Base-by-base conservation (phyloP, 2,888 invertebrate species). In the Crocallis elinguaria region DNA sequence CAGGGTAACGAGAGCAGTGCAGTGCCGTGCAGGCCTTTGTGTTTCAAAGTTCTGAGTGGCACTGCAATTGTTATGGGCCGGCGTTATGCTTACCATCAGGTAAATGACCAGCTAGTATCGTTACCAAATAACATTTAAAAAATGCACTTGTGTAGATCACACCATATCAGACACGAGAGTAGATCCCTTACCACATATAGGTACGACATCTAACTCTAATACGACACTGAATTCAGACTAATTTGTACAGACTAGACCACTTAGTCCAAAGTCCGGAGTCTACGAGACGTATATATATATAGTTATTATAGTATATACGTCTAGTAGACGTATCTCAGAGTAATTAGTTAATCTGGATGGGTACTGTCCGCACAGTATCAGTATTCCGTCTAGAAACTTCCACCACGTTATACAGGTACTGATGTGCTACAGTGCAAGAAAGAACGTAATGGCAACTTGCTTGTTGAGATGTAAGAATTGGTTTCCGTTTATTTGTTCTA, bases 261-360 rank as follows among this genome's bases (percentile, higher is more conserved):
- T 42, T 36, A 36, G 46, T 11, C 13, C 42, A 4, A 19, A 44
- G 50, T 27, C 35, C 38, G 32, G 30, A 35, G 42, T 37, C 35
- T 19, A 2, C 7, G n/a, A 36, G 33, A 35, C 39, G 41, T 39
- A 41, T 19, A 19, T n/a, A 19, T 19, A 19, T 4, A 19, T 19
- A 19, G 19, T n/a, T n/a, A n/a, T n/a, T n/a, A n/a, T n/a, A n/a
- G n/a, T n/a, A n/a, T n/a, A n/a, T 25, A 49, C 37, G 42, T 50
- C 27, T 45, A 13, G 16, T 23, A 38, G 41, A 43, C 30, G 48
- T 48, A 49, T 37, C 33, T 32, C 27, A 12, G 16, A 54, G 41
- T 64, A 59, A 61, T 64, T 64, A 64, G 57, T 59, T 64, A 61
- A 64, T 61, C 63, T 61, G 44, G 49, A 38, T 35, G 30, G 50